Base-by-base conservation (phyloP, 2,113 vertebrate genomes). In the Cricetomys ansorgei region DNA sequence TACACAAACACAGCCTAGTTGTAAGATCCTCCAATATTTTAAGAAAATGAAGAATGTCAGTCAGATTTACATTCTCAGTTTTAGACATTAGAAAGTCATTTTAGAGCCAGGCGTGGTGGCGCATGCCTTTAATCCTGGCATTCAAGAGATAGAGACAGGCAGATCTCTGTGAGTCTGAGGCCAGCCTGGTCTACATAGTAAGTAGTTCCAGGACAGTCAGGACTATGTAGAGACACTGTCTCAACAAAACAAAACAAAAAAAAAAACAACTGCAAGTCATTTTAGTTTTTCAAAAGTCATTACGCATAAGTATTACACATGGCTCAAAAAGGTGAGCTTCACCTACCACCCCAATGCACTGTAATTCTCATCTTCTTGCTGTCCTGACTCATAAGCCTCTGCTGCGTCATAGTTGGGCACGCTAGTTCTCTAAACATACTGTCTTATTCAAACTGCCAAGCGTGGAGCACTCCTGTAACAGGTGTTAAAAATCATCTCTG, bases 221-320 rank as follows among this genome's bases (percentile, higher is more conserved):
- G 27, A 29, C 43, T 76, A 12, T 31, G 13, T 48, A 43, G 73
- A 48, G 43, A 48, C 4, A 65, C n/a, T n/a, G n/a, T n/a, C n/a
- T n/a, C n/a, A n/a, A n/a, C n/a, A n/a, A n/a, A n/a, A n/a, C n/a
- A n/a, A n/a, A n/a, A n/a, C n/a, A n/a, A n/a, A 29, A 65, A 8
- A 29, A 40, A 70, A 70, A 70, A 13, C 37, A n/a, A n/a, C n/a
- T n/a, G n/a, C 37, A n/a, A n/a, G 70, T 72, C 65, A 10, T 57
- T 91, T 92, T 89, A 55, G 31, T 77, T 91, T 94, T 92, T 70
- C 67, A 92, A 89, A 88, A 88, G 84, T 17, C 37, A 92, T 10
- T 86, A n/a, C n/a, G n/a, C n/a, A n/a, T n/a, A n/a, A n/a, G n/a
- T 21, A 29, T 5, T 45, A 34, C 25, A 2, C 25, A 43, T 75